Base-by-base conservation (phyloP, 2,113 vertebrate species). In the Perca fluviatilis region DNA sequence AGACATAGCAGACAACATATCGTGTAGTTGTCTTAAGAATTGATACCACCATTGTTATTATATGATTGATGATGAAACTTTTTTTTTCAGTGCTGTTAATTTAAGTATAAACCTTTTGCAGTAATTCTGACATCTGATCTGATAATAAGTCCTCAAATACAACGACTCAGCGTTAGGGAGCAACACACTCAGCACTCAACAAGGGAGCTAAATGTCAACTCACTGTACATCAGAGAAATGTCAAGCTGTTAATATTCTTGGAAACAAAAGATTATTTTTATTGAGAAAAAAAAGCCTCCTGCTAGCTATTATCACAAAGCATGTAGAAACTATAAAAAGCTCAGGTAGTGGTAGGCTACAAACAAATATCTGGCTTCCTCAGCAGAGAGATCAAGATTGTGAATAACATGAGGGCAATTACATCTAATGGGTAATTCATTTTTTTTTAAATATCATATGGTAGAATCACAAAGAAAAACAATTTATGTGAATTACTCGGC, bases 211-310 rank as follows among this genome's bases (percentile, higher is more conserved):
- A 88, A 85, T 80, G 64, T 80, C 79, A 87, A 0, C 27, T 53
- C 10, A 2, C 10, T 43, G 40, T 5, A 58, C 68, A 64, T 86
- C 61, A 85, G 25, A 83, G 56, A 90, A 90, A 90, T 83, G 77
- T 85, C 83, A 83, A 56, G 47, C 64, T 83, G 49, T 77, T 80
- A 62, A 73, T 89, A 70, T 77, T 77, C 67, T 51, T 25, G 79
- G 12, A 74, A 74, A 79, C 7, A n/a, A 68, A 60, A 18, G 2
- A 60, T 73, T 21, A 63, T 57, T 60, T 33, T 63, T 30, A 73
- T 33, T 67, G 14, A 70, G 47, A 46, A 10, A 5, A 5, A 46
- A 56, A 36, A 27, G 8, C 16, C 40, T 50, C 19, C 56, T 61
- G 50, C 33, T 50, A 13, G 2, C 6, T 72, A 1, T 66, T 72